Percentiles rank a stretch among this genome's conserved stretches.
phyloP scores from a whole-genome alignment of 2,113 vertebrate species.

The Syrmaticus mikado region DNA sequence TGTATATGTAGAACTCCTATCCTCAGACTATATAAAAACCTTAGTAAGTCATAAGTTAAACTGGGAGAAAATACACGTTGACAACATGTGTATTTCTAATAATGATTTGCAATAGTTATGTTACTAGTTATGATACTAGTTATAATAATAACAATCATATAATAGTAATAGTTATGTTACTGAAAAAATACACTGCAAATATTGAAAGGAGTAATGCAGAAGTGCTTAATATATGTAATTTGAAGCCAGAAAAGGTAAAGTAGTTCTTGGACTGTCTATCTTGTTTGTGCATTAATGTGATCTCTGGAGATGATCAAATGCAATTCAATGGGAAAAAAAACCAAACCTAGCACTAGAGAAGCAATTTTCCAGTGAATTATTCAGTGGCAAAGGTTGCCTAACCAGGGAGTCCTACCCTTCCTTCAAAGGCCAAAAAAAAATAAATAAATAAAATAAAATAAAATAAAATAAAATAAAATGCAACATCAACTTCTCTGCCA shows the following conservation, averaged over 20 bases:
- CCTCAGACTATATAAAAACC: neutral
- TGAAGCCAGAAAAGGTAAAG: neutral
- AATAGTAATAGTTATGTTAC: neutral
- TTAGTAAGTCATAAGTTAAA: neutral
- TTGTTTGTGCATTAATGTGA: neutral
- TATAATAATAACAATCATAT: no score
- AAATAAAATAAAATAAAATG: neutral
- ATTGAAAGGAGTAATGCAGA: neutral
- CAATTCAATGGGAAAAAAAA: neutral
- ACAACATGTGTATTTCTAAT: neutral
- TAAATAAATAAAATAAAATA: neutral
- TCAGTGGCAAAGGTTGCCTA: conserved; percentile 30
- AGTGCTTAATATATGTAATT: neutral
- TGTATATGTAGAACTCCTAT: neutral
- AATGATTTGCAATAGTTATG: neutral
- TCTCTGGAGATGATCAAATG: neutral
- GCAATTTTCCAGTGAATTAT: conserved; percentile 49
- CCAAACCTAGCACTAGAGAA: neutral
- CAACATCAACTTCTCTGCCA: neutral
- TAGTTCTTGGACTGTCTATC: neutral
- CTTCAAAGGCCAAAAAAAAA: neutral
- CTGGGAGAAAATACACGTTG: neutral
- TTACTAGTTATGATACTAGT: neutral
- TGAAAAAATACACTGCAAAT: neutral
- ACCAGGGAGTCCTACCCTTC: neutral